phyloP scores from a whole-genome alignment of 2,888 invertebrate species.

The Drosophila seclusa region DNA sequence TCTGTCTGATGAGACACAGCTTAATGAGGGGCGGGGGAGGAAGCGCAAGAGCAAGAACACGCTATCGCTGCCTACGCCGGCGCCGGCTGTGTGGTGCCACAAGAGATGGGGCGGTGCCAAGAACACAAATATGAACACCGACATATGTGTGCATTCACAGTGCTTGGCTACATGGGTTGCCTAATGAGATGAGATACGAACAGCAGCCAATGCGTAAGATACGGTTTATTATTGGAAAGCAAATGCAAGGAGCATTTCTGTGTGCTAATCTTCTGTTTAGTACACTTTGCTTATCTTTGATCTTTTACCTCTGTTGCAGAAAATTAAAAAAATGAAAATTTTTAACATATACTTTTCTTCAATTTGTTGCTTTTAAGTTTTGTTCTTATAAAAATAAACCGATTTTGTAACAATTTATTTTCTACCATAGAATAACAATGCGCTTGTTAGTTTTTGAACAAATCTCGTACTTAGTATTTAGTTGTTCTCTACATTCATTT shows the following conservation, averaged over 20 bases:
- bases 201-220: slow-evolving; percentile 43
- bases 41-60: neutral
- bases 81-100: slow-evolving; percentile 15
- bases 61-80: neutral
- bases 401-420: neutral
- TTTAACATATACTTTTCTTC: too few species aligned
- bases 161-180: slow-evolving; percentile 27
- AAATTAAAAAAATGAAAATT: neutral
- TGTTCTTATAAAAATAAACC: neutral
- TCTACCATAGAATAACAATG: neutral
- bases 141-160: slow-evolving; percentile 47
- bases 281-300: slow-evolving; percentile 21
- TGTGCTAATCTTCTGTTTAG: slow-evolving; percentile 6
- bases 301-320: neutral
- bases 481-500: neutral
- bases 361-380: neutral
- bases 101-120: slow-evolving; percentile 36
- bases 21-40: neutral
- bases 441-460: neutral
- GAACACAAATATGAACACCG: slow-evolving; percentile 47
- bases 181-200: slow-evolving; percentile 64
- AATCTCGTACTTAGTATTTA: neutral
- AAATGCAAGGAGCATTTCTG: neutral
- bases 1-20: neutral
- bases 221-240: slow-evolving; percentile 42